These are phyloP conservation scores for Podarcis muralis DNA, from an alignment of 2,113 vertebrate species.

Conservation along the genomic window DNA sequence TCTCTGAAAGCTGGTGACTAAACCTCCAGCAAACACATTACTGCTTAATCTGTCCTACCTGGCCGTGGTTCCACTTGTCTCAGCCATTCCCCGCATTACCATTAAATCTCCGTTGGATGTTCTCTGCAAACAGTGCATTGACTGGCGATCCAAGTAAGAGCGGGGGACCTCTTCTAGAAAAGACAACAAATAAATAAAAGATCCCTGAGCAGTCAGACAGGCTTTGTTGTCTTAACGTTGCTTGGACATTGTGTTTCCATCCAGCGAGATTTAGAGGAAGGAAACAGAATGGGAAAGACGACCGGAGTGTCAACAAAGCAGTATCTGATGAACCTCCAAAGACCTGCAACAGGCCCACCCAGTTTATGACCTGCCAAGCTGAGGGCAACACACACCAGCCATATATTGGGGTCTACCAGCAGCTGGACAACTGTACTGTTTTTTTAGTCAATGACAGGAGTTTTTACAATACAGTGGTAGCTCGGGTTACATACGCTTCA, in stretches of 20 bases:
- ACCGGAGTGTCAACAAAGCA: fast-evolving
- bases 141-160: not conserved
- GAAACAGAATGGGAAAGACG: fast-evolving
- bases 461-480: no score
- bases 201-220: fast-evolving
- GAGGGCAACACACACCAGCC: not conserved
- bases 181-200: not conserved
- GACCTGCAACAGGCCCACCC: constrained; percentile 8
- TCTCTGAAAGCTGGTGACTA: constrained; percentile 32
- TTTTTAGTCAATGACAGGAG: no score
- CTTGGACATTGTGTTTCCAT: constrained; percentile 32
- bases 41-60: constrained; percentile 53
- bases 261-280: not conserved
- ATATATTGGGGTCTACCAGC: not conserved
- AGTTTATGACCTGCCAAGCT: not conserved
- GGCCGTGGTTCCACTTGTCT: not conserved
- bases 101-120: fast-evolving
- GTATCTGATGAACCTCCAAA: constrained; percentile 12
- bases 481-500: no score
- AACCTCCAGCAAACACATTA: constrained; percentile 60
- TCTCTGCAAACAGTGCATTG: not conserved
- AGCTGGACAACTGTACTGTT: not conserved
- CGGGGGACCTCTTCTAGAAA: not conserved
- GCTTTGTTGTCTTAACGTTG: not conserved
- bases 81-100: not conserved